phyloP scores from a whole-genome alignment of 1,140 invertebrate species.

The Chironomus striatipennis region DNA sequence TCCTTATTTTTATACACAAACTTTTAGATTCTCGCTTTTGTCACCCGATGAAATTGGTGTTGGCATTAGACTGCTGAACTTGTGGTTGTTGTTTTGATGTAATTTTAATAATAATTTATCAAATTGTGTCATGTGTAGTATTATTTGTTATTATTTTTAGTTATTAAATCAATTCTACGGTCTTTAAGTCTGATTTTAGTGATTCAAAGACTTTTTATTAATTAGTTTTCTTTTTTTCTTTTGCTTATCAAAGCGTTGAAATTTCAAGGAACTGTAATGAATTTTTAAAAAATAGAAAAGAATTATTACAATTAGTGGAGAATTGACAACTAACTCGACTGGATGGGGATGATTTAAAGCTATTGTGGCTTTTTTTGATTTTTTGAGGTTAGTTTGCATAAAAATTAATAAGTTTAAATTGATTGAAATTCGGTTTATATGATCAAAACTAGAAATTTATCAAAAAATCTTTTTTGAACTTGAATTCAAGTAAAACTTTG shows the following conservation, averaged over 20 bases:
- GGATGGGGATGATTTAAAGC: no score
- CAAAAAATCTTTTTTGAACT: no score
- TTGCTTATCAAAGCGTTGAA: not conserved
- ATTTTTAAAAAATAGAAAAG: not conserved
- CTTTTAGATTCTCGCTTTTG: not conserved
- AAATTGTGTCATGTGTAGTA: slow-evolving; percentile 5
- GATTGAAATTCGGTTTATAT: no score
- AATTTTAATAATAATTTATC: not conserved
- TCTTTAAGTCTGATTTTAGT: not conserved
- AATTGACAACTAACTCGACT: no score
- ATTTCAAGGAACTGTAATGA: not conserved
- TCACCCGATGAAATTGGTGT: not conserved
- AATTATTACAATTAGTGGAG: not conserved
- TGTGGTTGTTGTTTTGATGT: not conserved
- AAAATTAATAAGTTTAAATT: no score
- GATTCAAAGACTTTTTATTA: not conserved
- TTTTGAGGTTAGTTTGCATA: no score
- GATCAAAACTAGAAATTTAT: no score
- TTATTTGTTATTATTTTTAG: not conserved
- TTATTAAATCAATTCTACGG: not conserved
- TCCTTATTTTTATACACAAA: not conserved
- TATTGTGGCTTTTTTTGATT: no score
- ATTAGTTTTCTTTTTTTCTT: not conserved
- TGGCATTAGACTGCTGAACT: no score
- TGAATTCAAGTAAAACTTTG: no score